Conservation (phyloP, 2,113 vertebrate genomes). For the Malaclemys terrapin region DNA sequence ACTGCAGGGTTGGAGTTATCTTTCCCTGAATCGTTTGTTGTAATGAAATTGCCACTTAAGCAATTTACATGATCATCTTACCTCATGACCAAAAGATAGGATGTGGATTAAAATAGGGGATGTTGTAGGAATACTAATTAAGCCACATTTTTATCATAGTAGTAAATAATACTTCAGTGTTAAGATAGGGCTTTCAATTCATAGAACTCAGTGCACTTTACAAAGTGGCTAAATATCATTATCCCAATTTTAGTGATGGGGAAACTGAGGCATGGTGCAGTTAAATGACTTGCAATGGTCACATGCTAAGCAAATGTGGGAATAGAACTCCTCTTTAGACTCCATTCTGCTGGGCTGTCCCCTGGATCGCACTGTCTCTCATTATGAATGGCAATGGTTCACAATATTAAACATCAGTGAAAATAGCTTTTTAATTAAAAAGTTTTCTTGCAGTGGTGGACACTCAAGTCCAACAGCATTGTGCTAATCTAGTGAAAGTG, state of each 20-base stretch:
- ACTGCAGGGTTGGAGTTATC: not conserved
- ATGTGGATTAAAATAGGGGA: not conserved
- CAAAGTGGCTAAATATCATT: fast-evolving
- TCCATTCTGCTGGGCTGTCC: fast-evolving
- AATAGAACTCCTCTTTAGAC: not conserved
- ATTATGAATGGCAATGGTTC: not conserved
- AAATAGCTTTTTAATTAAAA: not conserved
- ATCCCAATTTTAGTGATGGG: not conserved
- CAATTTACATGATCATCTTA: not conserved
- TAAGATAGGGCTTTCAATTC: not conserved
- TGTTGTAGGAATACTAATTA: not conserved
- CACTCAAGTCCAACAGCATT: not conserved
- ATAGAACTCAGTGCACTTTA: not conserved
- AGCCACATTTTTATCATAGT: not conserved
- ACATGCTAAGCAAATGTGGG: not conserved
- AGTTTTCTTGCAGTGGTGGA: not conserved
- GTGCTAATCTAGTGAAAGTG: not conserved
- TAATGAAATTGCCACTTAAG: not conserved
- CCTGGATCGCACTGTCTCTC: not conserved
- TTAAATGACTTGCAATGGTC: not conserved
- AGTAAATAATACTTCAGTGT: not conserved
- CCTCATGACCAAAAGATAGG: not conserved
- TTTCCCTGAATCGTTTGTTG: not conserved
- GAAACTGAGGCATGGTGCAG: not conserved
- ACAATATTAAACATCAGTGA: not conserved